A percentile compares a stretch with the other conserved stretches of the same genome.
Evolutionary conservation across 2,888 invertebrate genomes (phyloP).

Genomic region (Parnassius mnemosyne): DNA sequence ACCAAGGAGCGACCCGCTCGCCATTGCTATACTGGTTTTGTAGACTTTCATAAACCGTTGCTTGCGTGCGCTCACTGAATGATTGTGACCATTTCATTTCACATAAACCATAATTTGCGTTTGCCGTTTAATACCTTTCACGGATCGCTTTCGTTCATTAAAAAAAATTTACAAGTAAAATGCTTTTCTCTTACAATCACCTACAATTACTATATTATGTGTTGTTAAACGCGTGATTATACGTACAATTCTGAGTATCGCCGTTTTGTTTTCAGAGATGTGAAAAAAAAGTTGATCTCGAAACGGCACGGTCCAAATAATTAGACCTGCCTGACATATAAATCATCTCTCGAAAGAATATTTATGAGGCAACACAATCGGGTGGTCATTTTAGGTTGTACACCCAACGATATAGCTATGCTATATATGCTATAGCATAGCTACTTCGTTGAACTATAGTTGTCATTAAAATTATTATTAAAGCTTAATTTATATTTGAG

Average conservation of each 20-base stretch:
- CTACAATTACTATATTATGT: constrained; percentile 25
- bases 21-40: background rate
- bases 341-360: constrained; percentile 67
- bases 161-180: constrained; percentile 17
- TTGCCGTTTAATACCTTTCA: constrained; percentile 23
- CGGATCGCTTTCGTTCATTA: constrained; percentile 24
- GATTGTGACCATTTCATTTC: constrained; percentile 25
- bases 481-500: no score
- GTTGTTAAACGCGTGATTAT: constrained; percentile 27
- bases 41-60: constrained; percentile 12
- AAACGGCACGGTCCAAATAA: constrained; percentile 67
- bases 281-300: constrained; percentile 52
- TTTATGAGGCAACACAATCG: constrained; percentile 63
- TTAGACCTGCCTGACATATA: constrained; percentile 64
- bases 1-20: no score
- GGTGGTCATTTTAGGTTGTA: constrained; percentile 49
- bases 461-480: no score
- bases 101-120: constrained; percentile 22
- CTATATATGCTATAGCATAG: background rate
- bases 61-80: constrained; percentile 9
- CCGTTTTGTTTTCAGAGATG: constrained; percentile 33
- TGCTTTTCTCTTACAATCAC: constrained; percentile 21
- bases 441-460: no score
- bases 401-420: constrained; percentile 30
- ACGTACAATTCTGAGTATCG: constrained; percentile 30